phyloP scores from a whole-genome alignment of 1,140 invertebrate genomes.

The Drosophila micromelanica region DNA sequence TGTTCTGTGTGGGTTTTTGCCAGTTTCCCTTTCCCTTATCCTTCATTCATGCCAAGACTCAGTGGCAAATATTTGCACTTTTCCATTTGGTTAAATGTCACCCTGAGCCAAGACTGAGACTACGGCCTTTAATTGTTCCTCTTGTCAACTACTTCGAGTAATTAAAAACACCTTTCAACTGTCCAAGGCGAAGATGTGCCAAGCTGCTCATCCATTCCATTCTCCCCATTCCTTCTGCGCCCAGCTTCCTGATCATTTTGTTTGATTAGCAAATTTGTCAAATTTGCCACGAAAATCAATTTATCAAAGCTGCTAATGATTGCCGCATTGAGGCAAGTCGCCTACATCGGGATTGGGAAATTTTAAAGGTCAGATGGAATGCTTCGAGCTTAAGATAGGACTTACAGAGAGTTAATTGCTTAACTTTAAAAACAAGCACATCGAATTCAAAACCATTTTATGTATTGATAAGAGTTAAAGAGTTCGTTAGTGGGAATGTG shows the following conservation, averaged over 20 bases:
- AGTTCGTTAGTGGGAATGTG: no score
- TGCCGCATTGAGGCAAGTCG: slow-evolving; percentile 3
- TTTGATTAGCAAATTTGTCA: slow-evolving; percentile 81
- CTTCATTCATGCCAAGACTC: slow-evolving; percentile 22
- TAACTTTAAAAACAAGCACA: no score
- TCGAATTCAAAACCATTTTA: no score
- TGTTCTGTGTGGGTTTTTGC: slow-evolving; percentile 71
- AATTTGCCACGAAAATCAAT: slow-evolving; percentile 69
- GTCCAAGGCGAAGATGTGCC: slow-evolving; percentile 50
- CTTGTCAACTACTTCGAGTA: slow-evolving; percentile 72
- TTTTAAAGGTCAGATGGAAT: background rate
- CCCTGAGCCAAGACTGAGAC: slow-evolving; percentile 40
- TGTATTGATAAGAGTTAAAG: no score
- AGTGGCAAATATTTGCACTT: slow-evolving; percentile 78
- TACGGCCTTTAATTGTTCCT: slow-evolving; percentile 68
- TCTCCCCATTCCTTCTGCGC: background rate
- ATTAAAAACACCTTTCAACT: slow-evolving; percentile 83
- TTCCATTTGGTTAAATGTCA: slow-evolving; percentile 81
- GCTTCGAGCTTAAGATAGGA: no score
- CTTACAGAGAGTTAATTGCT: no score
- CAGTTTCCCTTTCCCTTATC: slow-evolving; percentile 17
- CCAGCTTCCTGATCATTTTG: slow-evolving; percentile 39
- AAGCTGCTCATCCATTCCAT: background rate
- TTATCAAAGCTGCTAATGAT: slow-evolving; percentile 74
- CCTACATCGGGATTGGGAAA: background rate